Evolutionary conservation across 2,113 vertebrate species (phyloP), one percentile per base, ranked within the genome.

Genomic region (Agapornis roseicollis): DNA sequence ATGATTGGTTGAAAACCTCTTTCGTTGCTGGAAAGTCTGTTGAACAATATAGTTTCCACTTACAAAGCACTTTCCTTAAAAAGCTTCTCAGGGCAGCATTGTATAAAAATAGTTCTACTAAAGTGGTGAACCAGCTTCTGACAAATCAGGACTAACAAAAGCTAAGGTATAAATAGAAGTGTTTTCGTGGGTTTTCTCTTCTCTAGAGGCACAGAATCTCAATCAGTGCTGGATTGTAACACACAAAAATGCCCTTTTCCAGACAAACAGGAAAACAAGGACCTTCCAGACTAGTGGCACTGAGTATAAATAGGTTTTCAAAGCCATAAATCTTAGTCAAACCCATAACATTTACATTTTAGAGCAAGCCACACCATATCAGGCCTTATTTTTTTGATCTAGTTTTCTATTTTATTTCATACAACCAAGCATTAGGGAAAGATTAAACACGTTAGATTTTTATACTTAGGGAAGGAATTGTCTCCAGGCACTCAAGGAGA

Each of bases 1-100:
- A 60, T 90, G 91, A 96, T 61, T 93, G 94, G 96, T 65, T 95
- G 93, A 87, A 93, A 97, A 95, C 72, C 70, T 89, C 94, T 93
- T 96, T 84, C 89, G 68, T 91, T 95, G 89, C 93, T 97, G 94
- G 89, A 95, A 97, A 93, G 94, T 20, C 74, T 42, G 89, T 95
- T 95, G 92, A 93, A 96, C 84, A 96, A 94, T 96, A 94, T 85
- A 80, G 94, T 96, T 97, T 97, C 97, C 68, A 97, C 94, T 97
- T 97, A 95, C 94, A 95, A 98, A 97, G 95, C 92, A 97, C 94
- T 98, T 97, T 97, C 96, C 95, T 95, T 98, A 94, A 96, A 97
- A 97, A 97, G 93, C 95, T 95, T 91, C 68, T 85, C 77, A 71
- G 93, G 80, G 77, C 90, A 95, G 50, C 69, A 65, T 89, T 4